Evolutionary conservation across 1,140 invertebrate genomes (phyloP).

Genomic region (Asobara japonica): DNA sequence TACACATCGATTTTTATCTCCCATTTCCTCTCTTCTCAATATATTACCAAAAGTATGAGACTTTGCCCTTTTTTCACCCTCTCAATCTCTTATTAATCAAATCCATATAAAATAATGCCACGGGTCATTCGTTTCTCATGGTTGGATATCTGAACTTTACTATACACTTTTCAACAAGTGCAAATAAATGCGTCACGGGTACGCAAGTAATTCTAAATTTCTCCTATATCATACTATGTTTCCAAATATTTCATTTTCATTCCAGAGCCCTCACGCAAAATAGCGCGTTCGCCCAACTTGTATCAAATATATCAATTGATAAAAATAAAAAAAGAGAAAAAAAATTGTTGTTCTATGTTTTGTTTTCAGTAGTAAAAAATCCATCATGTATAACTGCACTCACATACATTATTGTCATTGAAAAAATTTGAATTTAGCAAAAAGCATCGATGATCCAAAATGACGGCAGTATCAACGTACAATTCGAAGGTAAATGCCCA

Average conservation of each 20-base stretch:
- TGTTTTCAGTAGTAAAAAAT: conserved; percentile 4
- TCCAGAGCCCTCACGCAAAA: conserved; percentile 10
- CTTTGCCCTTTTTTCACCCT: conserved; percentile 13
- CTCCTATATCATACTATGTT: conserved; percentile 48
- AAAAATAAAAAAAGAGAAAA: background rate
- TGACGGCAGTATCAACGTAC: conserved; percentile 3
- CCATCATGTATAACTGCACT: background rate
- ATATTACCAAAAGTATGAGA: conserved; percentile 47
- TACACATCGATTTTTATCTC: conserved; percentile 44
- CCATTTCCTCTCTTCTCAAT: conserved; percentile 33
- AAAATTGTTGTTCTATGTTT: background rate
- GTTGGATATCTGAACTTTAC: conserved; percentile 48
- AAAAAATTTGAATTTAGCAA: background rate
- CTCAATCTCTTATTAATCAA: conserved; percentile 20
- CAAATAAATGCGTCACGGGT: background rate
- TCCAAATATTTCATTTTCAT: conserved; percentile 51
- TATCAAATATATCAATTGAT: conserved; percentile 22
- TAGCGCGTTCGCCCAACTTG: conserved; percentile 10
- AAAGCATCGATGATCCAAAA: background rate
- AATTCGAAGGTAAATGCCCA: background rate
- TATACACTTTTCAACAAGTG: conserved; percentile 24
- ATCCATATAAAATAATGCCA: conserved; percentile 40
- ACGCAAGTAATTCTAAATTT: conserved; percentile 30
- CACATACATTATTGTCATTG: background rate
- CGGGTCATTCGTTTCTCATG: conserved; percentile 4